Evolutionary conservation across 1,140 invertebrate genomes (phyloP), one percentile per base, ranked within the genome.

Genomic region (Plectrocnemia conspersa): DNA sequence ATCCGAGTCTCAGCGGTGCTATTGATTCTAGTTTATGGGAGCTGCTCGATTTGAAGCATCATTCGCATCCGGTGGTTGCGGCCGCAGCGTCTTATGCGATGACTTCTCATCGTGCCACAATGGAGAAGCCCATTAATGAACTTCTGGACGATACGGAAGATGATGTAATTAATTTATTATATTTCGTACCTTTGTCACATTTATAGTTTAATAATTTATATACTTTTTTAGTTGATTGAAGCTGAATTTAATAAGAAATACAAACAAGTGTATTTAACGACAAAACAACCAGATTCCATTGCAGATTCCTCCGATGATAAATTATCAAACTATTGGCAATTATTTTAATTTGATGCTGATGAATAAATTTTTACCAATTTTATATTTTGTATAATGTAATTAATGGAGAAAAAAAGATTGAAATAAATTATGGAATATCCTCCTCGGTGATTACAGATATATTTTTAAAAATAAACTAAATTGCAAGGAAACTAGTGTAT

Each of bases 1-100:
- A 93, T 75, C 89, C 91, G 1, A 63, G 77, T 0, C 81, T 86
- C 56, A 86, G 87, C 16, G 79, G 82, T 56, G 94, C 93, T 0
- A 71, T 92, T 1, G 80, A 88, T 16, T 94, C 91, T 64, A 93
- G 86, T 27, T 75, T 98, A 18, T 98, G 94, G 93, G 94, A 98
- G 76, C 77, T 96, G 18, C 79, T 84, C 45, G 77, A 81, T 7
- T 66, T 93, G 23, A 85, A 90, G 64, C 72, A 77, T 58, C 89
- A 93, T 68, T 78, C 83, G n/a, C 65, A 91, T 57, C 86, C 87
- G n/a, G 16, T 61, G 58, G 52, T 61, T 9, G 52, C 55, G 9
- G 46, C 40, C 9, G 59, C 59, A 0, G 59, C 59, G 11, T 7
- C 40, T 2, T 25, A 25, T 4, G 52, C 41, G 15, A 10, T 61